Evolutionary conservation across 2,797 vertebrate genomes (phyloP).

Genomic region (Balearica regulorum): DNA sequence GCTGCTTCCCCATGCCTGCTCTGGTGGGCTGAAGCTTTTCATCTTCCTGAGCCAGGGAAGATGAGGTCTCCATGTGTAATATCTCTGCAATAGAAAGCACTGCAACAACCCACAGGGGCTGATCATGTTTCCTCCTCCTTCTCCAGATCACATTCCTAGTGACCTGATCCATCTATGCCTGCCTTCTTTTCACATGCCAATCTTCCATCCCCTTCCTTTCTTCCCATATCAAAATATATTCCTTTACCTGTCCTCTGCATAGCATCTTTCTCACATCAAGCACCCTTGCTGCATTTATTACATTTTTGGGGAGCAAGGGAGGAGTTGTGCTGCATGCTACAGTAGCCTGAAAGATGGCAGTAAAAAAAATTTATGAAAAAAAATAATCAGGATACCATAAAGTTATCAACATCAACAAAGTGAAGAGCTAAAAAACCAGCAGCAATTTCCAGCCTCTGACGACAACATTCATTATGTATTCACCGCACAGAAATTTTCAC

Average conservation of each 20-base stretch:
- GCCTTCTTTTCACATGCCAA: not conserved
- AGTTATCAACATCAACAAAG: slow-evolving; percentile 13
- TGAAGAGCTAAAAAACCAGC: not conserved
- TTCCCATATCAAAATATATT: not conserved
- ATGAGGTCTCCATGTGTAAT: not conserved
- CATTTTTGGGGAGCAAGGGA: not conserved
- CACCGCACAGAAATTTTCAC: not conserved
- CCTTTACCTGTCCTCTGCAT: not conserved
- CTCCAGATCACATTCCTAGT: not conserved
- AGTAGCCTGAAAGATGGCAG: not conserved
- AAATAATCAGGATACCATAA: not conserved
- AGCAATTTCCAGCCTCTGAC: not conserved
- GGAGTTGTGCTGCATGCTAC: not conserved
- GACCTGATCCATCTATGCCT: not conserved
- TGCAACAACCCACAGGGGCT: not conserved
- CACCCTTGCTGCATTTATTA: not conserved
- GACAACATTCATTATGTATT: not conserved
- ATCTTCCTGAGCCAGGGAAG: not conserved
- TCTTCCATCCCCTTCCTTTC: not conserved
- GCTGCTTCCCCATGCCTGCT: not conserved
- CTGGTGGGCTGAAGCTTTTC: not conserved
- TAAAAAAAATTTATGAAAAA: not conserved
- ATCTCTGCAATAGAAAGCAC: not conserved
- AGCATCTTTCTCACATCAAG: not conserved
- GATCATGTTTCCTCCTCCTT: not conserved